phyloP scores from a whole-genome alignment of 2,888 invertebrate genomes.

The Pristionchus exspectatus region DNA sequence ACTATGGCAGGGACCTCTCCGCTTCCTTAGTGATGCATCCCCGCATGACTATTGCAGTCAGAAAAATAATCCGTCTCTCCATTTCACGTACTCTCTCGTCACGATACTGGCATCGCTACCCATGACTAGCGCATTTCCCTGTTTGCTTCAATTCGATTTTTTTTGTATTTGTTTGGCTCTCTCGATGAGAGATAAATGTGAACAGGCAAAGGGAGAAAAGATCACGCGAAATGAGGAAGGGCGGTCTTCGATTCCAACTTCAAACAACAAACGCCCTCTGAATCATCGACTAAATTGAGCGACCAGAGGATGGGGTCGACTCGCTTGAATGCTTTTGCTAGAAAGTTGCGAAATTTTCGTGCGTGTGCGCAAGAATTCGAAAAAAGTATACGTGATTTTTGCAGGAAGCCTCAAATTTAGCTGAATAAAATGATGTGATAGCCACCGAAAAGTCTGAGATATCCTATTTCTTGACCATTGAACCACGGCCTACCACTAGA shows the following conservation, averaged over 20 bases:
- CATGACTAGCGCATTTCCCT: too few species aligned
- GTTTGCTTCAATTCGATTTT: too few species aligned
- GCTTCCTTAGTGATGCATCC: conserved; percentile 4
- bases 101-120: too few species aligned
- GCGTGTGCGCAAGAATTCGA: neutral
- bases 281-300: neutral
- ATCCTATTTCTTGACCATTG: too few species aligned
- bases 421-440: neutral
- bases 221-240: too few species aligned
- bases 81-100: too few species aligned
- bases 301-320: neutral
- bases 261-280: neutral
- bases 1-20: neutral
- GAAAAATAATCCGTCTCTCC: too few species aligned
- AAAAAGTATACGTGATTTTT: neutral
- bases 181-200: too few species aligned
- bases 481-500: neutral
- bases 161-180: too few species aligned
- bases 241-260: neutral
- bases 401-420: neutral
- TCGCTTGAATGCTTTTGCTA: neutral
- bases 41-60: neutral
- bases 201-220: neutral
- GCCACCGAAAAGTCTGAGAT: too few species aligned
- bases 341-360: neutral